Evolutionary conservation across 23 tunicate genomes (phyloP), one percentile per base, ranked within the genome.

Genomic region (Styela clava): DNA sequence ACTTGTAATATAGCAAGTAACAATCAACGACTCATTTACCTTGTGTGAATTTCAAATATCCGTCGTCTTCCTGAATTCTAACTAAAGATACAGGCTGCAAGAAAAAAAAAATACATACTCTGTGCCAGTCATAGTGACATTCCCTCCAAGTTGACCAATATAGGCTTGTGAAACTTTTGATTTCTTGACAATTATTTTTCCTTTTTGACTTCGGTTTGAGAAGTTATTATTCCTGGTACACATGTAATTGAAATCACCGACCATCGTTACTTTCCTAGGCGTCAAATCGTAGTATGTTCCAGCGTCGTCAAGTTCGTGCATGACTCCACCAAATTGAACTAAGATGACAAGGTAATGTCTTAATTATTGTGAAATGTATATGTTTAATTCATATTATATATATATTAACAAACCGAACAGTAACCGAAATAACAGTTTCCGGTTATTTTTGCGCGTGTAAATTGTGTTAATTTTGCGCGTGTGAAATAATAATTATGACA

Each of bases 141-240:
- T 63, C 16, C 85, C 85, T 31, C 97, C 97, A 22, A 81, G 67
- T 63, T 61, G 7, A 32, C 84, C 97, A 25, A 91, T 82, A 22
- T 34, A 64, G 18, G 77, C 73, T 7, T 78, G 64, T 2, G 65
- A 35, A 3, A 77, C 70, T 3, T 34, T 51, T 0, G 86, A 82
- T 35, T 82, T 64, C 9, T 78, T 76, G 21, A 90, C 99, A 0
- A 86, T 33, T 52, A 95, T 61, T 74, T 81, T 95, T 16, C 99
- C 99, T 74, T 95, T 95, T 72, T 95, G 99, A 67, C 97, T 91
- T 51, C 99, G 74, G 83, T 95, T 90, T 7, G 92, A 86, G 56
- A 95, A 95, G 80, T 95, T 90, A 83, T 95, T 95, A 80, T 95
- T 95, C 44, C 99, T 73, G 0, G 96, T 86, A 35, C 92, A 89